Evolutionary conservation across 2,113 vertebrate genomes (phyloP), one percentile per base, ranked within the genome.

Genomic region (Psilopsiagon aurifrons): DNA sequence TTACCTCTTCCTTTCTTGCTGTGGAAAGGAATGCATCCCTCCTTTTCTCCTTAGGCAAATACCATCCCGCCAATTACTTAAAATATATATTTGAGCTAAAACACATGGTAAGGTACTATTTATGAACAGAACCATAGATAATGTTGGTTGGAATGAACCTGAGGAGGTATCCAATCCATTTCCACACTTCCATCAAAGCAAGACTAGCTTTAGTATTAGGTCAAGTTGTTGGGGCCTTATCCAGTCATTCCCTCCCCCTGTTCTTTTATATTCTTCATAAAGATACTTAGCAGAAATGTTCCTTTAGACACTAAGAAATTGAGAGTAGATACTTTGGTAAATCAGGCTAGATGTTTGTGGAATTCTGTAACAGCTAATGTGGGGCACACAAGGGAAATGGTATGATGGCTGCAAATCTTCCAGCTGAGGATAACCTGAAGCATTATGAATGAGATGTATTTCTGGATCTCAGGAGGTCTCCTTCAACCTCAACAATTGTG

Each of bases 361-460:
- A 88, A 28, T 76, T 41, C 44, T 77, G 13, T 44, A 39, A 17
- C 23, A 39, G 55, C 11, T 87, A 10, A 7, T 7, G 10, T 5
- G n/a, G 63, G 28, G 6, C 35, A 35, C 1, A 0, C 0, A 8
- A 33, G 9, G 59, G 55, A 86, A 49, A 9, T 41, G 0, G 0
- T 2, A 1, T 43, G 7, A 35, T 37, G 18, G 54, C 47, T 81
- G 54, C 47, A 28, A 7, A 6, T n/a, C 64, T 39, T 67, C 18
- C 9, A 64, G n/a, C 62, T 52, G 47, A 62, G 54, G 41, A 27
- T 69, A 82, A 44, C 24, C 24, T 57, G 31, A 8, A 82, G 24
- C 49, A 17, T 64, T 75, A 37, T 24, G n/a, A 91, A 28, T 1
- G 1, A 68, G 25, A 23, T 20, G 1, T 11, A 24, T 87, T 94